Evolutionary conservation across 1,140 invertebrate genomes (phyloP), one percentile per base, ranked within the genome.

Genomic region (Vollenhovia emeryi): DNA sequence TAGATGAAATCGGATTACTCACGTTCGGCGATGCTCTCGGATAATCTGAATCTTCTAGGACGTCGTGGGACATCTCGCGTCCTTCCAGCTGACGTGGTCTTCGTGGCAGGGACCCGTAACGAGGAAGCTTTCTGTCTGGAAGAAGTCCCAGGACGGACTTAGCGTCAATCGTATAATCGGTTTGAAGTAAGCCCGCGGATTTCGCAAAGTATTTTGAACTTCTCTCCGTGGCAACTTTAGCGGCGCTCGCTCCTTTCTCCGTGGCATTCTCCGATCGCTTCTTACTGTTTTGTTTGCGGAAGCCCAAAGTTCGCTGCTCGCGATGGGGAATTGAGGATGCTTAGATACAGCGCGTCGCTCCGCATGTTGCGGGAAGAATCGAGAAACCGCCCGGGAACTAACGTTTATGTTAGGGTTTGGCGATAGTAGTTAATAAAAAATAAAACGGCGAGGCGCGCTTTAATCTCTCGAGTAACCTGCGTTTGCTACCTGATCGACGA

Each of bases 121-220:
- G 89, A 55, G 92, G 87, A 86, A 92, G 91, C 87, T 94, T 94
- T 86, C 91, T 92, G 86, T 93, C 92, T 93, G 89, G 33, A 93
- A 92, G 69, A 91, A 91, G 88, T 92, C 87, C 80, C 64, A 50
- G n/a, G 80, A 85, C 62, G 78, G 86, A 82, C 76, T 90, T 89
- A 86, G 68, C 71, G 73, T 59, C 66, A 83, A 73, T 87, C 87
- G 84, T 87, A 86, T 86, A 90, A 69, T 85, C 74, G 79, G 73
- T 84, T 88, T 71, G 73, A 86, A 85, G 76, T 85, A 80, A 85
- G 78, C 76, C 21, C 50, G 48, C 24, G 57, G 83, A 79, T 80
- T 80, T 66, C 55, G 27, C 18, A 68, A 83, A 75, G 76, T 80
- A 69, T 80, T 85, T 84, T 64, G 71, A 76, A 84, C 55, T 75